These are phyloP conservation scores for Gobius niger DNA, from an alignment of 2,113 vertebrate genomes.

Conservation along the genomic window DNA sequence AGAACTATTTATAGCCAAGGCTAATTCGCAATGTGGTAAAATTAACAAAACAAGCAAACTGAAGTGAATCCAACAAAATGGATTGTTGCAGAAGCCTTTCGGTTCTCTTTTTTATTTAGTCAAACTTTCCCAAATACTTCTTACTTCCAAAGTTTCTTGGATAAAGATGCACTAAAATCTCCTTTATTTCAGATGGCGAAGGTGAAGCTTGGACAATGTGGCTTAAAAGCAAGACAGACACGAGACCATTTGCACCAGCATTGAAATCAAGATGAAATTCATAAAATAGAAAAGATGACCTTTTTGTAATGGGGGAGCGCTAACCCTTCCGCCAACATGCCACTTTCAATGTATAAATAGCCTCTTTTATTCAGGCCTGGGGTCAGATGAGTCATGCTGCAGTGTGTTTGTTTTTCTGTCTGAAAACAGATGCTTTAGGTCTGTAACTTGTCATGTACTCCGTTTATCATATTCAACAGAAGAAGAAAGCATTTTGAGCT, in stretches of 20 bases:
- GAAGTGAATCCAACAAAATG: too few species aligned
- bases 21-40: too few species aligned
- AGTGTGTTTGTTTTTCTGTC: background rate
- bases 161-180: background rate
- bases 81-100: too few species aligned
- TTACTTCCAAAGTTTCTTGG: background rate
- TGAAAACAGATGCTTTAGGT: constrained; percentile 13
- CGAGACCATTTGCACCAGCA: background rate
- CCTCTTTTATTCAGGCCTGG: constrained; percentile 8
- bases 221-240: background rate
- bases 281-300: background rate
- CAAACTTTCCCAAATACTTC: too few species aligned
- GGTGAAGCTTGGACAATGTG: background rate
- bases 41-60: too few species aligned
- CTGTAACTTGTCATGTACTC: constrained; percentile 5
- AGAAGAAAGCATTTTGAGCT: background rate
- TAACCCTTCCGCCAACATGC: constrained; percentile 5
- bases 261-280: background rate
- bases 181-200: background rate
- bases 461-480: background rate
- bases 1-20: too few species aligned
- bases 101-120: too few species aligned
- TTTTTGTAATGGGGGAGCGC: background rate
- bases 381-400: constrained; percentile 12
- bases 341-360: constrained; percentile 12